Conservation (phyloP, 2,888 invertebrate genomes). For the Diarsia dahlii region DNA sequence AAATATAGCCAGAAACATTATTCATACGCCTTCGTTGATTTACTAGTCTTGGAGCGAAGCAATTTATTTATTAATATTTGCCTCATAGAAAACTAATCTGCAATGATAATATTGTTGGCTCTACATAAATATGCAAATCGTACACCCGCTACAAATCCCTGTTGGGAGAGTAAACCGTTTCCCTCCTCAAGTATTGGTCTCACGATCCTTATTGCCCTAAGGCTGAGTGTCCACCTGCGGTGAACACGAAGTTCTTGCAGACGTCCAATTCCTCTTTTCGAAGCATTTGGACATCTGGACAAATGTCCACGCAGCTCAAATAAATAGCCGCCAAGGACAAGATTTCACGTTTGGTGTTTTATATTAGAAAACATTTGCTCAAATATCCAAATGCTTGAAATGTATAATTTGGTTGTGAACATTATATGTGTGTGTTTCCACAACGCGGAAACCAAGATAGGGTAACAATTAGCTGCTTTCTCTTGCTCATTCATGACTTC, state of each 20-base stretch:
- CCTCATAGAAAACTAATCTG: conserved; percentile 67
- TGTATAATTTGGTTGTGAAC: conserved; percentile 47
- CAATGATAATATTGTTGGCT: conserved; percentile 71
- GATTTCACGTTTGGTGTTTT: conserved; percentile 13
- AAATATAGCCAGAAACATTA: conserved; percentile 31
- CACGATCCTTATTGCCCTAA: conserved; percentile 72
- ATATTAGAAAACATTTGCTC: conserved; percentile 28
- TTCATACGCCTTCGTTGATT: conserved; percentile 24
- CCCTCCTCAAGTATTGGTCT: conserved; percentile 74
- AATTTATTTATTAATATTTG: conserved; percentile 62
- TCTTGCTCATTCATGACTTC: conserved; percentile 40
- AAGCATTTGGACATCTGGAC: conserved; percentile 40
- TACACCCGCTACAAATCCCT: conserved; percentile 72
- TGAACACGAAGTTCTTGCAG: conserved; percentile 57
- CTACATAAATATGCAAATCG: conserved; percentile 77
- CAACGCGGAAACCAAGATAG: conserved; percentile 14
- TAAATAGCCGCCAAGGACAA: conserved; percentile 15
- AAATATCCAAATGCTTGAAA: conserved; percentile 35
- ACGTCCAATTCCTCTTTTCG: conserved; percentile 31
- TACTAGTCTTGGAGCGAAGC: conserved; percentile 35
- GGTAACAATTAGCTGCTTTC: conserved; percentile 32
- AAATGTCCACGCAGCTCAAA: conserved; percentile 37
- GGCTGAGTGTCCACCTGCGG: conserved; percentile 70
- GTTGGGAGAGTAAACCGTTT: conserved; percentile 69
- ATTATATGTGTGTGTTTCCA: conserved; percentile 29